phyloP scores from a whole-genome alignment of 1,140 invertebrate genomes.

The Macrocentrus cingulum region DNA sequence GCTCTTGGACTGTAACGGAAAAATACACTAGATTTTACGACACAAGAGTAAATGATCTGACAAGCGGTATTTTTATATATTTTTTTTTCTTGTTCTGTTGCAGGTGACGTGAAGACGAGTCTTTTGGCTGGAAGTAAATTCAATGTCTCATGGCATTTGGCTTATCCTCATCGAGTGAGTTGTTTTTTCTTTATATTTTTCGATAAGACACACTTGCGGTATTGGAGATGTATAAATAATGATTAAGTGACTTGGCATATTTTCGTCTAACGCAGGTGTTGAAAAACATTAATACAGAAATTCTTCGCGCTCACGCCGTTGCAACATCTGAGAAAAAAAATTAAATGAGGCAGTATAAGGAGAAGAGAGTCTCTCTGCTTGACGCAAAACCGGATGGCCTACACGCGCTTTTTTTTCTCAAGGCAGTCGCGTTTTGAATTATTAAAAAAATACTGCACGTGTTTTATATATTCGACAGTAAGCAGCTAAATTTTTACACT shows the following conservation, averaged over 20 bases:
- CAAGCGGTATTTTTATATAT: conserved; percentile 5
- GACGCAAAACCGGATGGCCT: conserved; percentile 37
- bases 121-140: conserved; percentile 79
- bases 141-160: conserved; percentile 92
- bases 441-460: conserved; percentile 48
- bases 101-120: conserved; percentile 79
- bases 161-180: conserved; percentile 90
- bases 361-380: neutral
- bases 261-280: neutral
- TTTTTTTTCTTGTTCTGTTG: conserved; percentile 44
- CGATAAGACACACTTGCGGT: too few species aligned
- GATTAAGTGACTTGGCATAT: neutral
- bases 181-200: conserved; percentile 8
- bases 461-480: too few species aligned
- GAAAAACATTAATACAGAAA: neutral
- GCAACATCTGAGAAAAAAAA: neutral
- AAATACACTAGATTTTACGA: neutral
- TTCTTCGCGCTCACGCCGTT: neutral
- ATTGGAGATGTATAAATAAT: too few species aligned
- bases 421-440: conserved; percentile 46
- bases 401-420: conserved; percentile 44
- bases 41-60: too few species aligned
- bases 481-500: too few species aligned
- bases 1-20: neutral
- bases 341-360: neutral